Conservation (phyloP, 2,113 vertebrate species). For the Lepidothrix coronata region DNA sequence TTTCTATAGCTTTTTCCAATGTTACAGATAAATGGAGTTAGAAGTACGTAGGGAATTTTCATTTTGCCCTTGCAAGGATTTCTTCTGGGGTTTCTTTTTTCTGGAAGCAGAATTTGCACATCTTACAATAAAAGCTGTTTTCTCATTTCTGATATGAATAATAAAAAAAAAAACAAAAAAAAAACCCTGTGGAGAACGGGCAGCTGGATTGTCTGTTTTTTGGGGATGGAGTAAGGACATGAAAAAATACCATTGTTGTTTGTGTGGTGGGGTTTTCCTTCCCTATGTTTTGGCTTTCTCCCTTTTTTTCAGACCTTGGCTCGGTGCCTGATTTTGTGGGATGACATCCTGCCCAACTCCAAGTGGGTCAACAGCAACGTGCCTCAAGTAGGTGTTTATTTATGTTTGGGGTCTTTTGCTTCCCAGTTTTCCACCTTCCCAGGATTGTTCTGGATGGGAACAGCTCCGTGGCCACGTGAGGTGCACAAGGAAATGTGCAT, state of each 20-base stretch:
- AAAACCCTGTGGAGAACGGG: background rate
- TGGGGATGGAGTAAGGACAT: background rate
- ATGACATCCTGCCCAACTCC: constrained; percentile 92
- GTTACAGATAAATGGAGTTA: background rate
- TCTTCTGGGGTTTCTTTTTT: background rate
- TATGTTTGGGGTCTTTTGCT: background rate
- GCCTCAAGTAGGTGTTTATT: constrained; percentile 83
- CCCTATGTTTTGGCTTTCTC: background rate
- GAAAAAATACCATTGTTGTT: background rate
- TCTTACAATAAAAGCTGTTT: background rate
- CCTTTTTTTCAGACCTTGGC: constrained; percentile 84
- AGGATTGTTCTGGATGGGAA: background rate
- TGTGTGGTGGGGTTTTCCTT: background rate
- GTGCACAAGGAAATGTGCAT: background rate
- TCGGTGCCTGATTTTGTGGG: constrained; percentile 96
- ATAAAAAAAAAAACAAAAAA: background rate
- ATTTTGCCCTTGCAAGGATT: background rate
- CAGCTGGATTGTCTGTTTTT: background rate
- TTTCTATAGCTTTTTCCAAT: background rate
- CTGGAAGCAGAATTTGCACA: background rate
- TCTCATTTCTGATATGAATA: background rate
- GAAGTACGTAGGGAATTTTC: background rate
- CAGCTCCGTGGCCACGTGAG: fast-evolving
- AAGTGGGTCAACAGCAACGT: constrained; percentile 97
- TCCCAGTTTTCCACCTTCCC: background rate